Evolutionary conservation across 2,888 invertebrate species (phyloP).

Genomic region (Steromphala cineraria): DNA sequence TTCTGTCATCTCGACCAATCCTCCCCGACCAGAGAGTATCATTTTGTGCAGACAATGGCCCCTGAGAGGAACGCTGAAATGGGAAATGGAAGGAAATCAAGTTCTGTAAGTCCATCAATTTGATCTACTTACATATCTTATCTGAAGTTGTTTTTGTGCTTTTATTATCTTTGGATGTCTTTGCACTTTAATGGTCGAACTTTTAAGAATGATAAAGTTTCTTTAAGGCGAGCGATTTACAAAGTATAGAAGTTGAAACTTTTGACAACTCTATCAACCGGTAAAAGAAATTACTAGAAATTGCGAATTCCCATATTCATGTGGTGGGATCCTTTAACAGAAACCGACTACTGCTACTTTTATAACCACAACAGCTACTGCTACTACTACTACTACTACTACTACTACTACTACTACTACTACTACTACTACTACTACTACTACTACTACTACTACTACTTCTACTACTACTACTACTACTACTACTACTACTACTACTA

Average conservation of each 20-base stretch:
- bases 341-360: background rate
- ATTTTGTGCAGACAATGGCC: background rate
- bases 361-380: background rate
- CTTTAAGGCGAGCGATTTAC: no score
- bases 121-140: background rate
- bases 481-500: constrained; percentile 20
- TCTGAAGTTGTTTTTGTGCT: no score
- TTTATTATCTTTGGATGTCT: no score
- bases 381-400: background rate
- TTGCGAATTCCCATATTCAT: no score
- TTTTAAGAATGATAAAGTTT: no score
- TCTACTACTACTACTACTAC: constrained; percentile 22
- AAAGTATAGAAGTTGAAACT: no score
- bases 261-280: no score
- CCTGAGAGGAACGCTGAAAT: background rate
- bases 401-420: background rate
- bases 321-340: no score
- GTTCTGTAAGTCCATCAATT: background rate
- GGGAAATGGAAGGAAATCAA: background rate
- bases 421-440: background rate
- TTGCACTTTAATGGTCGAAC: no score
- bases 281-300: no score
- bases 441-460: background rate
- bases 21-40: background rate
- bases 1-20: background rate